Base-by-base conservation (phyloP, 1,140 invertebrate species). In the Nylanderia fulva region DNA sequence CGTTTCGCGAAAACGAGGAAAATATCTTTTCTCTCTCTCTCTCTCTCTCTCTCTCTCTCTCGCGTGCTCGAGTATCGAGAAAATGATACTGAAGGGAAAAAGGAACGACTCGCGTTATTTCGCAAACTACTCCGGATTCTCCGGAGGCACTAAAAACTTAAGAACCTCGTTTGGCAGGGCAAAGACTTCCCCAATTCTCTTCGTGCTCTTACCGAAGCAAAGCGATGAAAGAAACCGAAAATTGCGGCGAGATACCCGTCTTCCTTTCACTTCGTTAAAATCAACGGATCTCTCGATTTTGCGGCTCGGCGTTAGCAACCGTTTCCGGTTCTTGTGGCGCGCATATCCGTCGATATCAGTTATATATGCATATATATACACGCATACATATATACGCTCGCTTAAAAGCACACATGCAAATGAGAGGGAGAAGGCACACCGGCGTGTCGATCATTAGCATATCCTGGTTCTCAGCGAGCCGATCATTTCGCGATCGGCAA, bases 401-500 rank as follows among this genome's bases (percentile, higher is more conserved):
- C 9, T 42, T 42, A 9, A 48, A 18, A 13, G 45, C 63, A 11
- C 76, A 4, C 39, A 27, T 45, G 33, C 6, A 24, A 61, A 15
- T 8, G 24, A 33, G 39, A 68, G 27, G 18, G 45, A 71, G 33
- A 52, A 54, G 27, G 68, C 48, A 29, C 58, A 21, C n/a, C n/a
- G n/a, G n/a, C n/a, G 29, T 24, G 24, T 74, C 42, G 33, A 39
- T n/a, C 48, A 87, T 88, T 69, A 86, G 71, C 85, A 66, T 86
- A 89, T 89, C 87, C 88, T 80, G 79, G 24, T 77, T 84, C 58
- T 48, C 71, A 56, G 27, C 64, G 61, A 85, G 48, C 52, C 74
- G 74, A 89, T 89, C 61, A 63, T 85, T 85, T 80, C 87, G 45
- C 45, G 77, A 88, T 85, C 75, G 39, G 68, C 79, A 39, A 64